Percentiles rank a stretch among this genome's conserved stretches.
phyloP scores from a whole-genome alignment of 1,140 invertebrate genomes.

The Metopolophium dirhodum region DNA sequence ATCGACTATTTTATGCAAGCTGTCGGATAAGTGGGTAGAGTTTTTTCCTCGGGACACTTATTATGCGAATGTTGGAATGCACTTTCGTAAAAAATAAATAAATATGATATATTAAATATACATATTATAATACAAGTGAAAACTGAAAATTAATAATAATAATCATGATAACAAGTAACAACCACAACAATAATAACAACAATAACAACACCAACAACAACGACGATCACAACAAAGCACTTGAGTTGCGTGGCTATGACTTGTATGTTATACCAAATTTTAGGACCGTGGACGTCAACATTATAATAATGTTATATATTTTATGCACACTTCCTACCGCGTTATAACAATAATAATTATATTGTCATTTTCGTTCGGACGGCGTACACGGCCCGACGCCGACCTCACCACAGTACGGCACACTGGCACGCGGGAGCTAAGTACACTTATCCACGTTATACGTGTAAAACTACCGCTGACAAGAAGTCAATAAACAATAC shows the following conservation, averaged over 20 bases:
- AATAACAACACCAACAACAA: not conserved
- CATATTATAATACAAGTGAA: not conserved
- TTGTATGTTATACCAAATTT: not conserved
- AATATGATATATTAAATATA: not conserved
- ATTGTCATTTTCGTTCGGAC: not conserved
- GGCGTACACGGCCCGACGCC: not conserved
- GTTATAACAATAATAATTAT: not conserved
- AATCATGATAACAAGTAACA: not conserved
- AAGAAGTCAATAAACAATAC: not conserved
- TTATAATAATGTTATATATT: not conserved
- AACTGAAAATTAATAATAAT: not conserved
- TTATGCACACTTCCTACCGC: not conserved
- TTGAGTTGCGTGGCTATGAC: not conserved
- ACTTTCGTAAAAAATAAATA: not conserved
- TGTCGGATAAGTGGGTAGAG: not conserved
- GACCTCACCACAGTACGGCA: not conserved
- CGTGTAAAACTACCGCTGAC: not conserved
- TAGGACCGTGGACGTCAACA: not conserved
- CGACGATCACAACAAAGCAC: not conserved
- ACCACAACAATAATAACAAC: not conserved
- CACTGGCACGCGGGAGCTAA: not conserved
- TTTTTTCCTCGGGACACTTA: not conserved
- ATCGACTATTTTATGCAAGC: constrained; percentile 17
- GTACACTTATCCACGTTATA: not conserved
- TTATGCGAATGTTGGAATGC: not conserved